Evolutionary conservation across 2,888 invertebrate species (phyloP).

Genomic region (Eupeodes luniger): DNA sequence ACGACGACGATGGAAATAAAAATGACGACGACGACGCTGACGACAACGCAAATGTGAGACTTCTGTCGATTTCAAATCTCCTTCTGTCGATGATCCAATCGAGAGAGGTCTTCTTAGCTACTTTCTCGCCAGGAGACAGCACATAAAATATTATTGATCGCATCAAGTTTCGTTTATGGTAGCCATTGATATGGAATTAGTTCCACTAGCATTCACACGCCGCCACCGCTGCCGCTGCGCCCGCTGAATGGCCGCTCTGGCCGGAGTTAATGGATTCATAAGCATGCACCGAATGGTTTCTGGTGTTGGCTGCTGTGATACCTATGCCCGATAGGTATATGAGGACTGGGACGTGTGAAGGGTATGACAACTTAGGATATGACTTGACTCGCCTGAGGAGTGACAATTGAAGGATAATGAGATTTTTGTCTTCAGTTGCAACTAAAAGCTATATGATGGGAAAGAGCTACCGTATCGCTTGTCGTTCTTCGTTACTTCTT

Average conservation of each 20-base stretch:
- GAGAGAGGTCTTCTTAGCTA: conserved; percentile 34
- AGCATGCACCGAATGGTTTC: conserved; percentile 50
- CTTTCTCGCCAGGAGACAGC: conserved; percentile 65
- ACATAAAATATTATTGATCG: conserved; percentile 75
- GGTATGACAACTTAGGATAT: neutral
- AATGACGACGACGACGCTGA: neutral
- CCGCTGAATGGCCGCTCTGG: no score
- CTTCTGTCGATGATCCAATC: neutral
- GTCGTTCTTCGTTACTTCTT: neutral
- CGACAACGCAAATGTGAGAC: conserved; percentile 15
- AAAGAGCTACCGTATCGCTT: neutral
- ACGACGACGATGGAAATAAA: neutral
- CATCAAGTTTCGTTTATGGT: conserved; percentile 71
- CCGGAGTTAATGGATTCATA: conserved; percentile 61
- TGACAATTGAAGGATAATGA: conserved; percentile 49
- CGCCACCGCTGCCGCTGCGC: neutral
- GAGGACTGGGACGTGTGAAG: neutral
- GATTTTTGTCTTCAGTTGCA: conserved; percentile 60
- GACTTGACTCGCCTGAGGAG: neutral
- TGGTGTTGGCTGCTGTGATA: no score
- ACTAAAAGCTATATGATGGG: neutral
- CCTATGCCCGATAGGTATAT: no score
- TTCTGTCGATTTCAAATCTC: conserved; percentile 40
- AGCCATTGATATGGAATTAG: conserved; percentile 64
- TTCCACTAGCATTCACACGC: conserved; percentile 68